Conservation (phyloP, 2,113 vertebrate species). For the Carassius gibelio region DNA sequence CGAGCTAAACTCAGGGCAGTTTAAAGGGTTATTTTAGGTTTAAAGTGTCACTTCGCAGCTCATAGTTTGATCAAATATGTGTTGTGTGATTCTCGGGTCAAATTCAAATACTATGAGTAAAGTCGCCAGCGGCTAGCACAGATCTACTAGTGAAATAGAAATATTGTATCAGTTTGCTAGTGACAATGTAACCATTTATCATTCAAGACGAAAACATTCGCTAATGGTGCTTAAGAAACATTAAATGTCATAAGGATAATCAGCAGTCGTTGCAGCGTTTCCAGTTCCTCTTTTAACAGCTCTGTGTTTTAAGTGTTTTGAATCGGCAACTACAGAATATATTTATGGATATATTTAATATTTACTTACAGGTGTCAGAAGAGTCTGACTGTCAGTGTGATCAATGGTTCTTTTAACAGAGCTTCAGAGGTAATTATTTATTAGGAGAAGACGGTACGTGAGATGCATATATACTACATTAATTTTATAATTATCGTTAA, state of each 20-base stretch:
- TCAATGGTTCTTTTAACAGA: neutral
- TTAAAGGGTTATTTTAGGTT: neutral
- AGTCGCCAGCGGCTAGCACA: slow-evolving; percentile 1
- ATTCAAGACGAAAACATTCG: neutral
- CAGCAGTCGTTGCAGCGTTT: neutral
- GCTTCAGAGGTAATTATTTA: neutral
- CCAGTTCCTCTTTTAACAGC: neutral
- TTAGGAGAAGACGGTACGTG: neutral
- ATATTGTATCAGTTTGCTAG: neutral
- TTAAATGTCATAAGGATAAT: neutral
- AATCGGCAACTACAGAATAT: neutral
- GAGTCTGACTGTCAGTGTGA: neutral
- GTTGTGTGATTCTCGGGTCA: neutral
- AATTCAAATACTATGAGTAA: neutral
- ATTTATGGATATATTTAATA: neutral
- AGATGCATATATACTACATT: neutral
- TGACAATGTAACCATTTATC: neutral
- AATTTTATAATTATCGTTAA: neutral
- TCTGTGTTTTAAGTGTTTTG: neutral
- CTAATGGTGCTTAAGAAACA: neutral
- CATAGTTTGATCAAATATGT: neutral
- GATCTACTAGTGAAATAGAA: neutral
- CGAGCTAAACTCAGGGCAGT: neutral
- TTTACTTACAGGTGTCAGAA: neutral
- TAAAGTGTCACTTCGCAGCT: neutral